These are phyloP conservation scores for Odontocolon sp. DNA, from an alignment of 2,888 invertebrate genomes.

Conservation along the genomic window DNA sequence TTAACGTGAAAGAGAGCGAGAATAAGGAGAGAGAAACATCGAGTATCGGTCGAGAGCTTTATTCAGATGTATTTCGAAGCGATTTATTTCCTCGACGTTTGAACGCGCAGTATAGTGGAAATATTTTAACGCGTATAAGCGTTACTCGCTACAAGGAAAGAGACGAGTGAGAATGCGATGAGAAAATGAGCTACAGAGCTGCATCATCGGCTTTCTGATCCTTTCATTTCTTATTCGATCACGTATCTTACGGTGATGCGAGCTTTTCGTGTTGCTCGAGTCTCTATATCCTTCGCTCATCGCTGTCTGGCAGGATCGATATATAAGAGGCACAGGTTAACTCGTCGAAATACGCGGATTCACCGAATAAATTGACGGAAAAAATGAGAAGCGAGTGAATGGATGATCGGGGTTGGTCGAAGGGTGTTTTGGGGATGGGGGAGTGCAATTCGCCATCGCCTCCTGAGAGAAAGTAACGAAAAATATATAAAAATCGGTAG, in stretches of 20 bases:
- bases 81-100: too few relatives aligned
- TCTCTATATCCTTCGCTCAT: neutral
- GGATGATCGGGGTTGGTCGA: slow-evolving; percentile 19
- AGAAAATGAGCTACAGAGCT: slow-evolving; percentile 3
- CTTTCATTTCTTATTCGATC: slow-evolving; percentile 29
- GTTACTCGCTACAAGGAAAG: too few relatives aligned
- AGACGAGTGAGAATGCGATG: too few relatives aligned
- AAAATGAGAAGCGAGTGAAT: slow-evolving; percentile 30
- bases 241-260: slow-evolving; percentile 11
- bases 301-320: slow-evolving; percentile 31
- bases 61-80: too few relatives aligned
- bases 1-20: slow-evolving; percentile 27
- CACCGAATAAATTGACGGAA: slow-evolving; percentile 38
- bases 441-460: slow-evolving; percentile 13
- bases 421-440: neutral
- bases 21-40: neutral
- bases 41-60: too few relatives aligned
- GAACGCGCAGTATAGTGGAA: too few relatives aligned
- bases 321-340: slow-evolving; percentile 14
- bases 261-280: neutral
- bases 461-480: neutral
- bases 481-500: slow-evolving; percentile 19
- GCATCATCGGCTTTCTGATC: slow-evolving; percentile 30
- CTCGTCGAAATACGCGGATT: slow-evolving; percentile 40
- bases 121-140: too few relatives aligned